Evolutionary conservation across 2,888 invertebrate species (phyloP), one percentile per base, ranked within the genome.

Genomic region (Ceramica pisi): DNA sequence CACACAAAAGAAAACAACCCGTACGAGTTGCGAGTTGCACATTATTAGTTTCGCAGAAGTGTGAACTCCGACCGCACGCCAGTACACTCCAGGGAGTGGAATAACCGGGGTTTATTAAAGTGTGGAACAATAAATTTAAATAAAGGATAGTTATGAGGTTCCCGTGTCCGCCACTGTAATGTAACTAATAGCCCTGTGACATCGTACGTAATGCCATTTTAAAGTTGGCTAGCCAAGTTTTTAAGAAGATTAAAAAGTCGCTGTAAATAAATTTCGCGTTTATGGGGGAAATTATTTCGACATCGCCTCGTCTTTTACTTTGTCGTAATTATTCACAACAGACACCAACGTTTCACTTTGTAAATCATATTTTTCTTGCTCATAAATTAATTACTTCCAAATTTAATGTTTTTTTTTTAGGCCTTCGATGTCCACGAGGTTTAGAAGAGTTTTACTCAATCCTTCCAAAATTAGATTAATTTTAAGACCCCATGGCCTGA

Each of bases 101-200:
- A 86, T 88, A 85, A 87, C 88, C 88, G 88, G 87, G 89, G 88
- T 89, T 92, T 88, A 93, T 92, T 93, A 94, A 94, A 94, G 93
- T 91, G 91, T 88, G 89, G 86, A 85, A 93, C 92, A 90, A 94
- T 95, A 95, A 95, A 95, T 95, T 94, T 94, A 89, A 95, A 95
- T 95, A 95, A 94, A 92, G 90, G 90, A 93, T 94, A 94, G 94
- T 94, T 94, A 93, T 93, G 93, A 91, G 91, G 92, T 93, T 93
- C 89, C 88, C 92, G 91, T 93, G 94, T 93, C 91, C 90, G 90
- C 90, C 87, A 85, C 84, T 89, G 91, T 92, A 92, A 90, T 90
- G 88, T 87, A 86, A 88, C 88, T 90, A 92, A 92, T 91, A 90
- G 90, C 73, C 26, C 31, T 38, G 83, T 85, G 84, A 84, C 85